Evolutionary conservation across 2,797 vertebrate species (phyloP).

Genomic region (Galaxias olidus): DNA sequence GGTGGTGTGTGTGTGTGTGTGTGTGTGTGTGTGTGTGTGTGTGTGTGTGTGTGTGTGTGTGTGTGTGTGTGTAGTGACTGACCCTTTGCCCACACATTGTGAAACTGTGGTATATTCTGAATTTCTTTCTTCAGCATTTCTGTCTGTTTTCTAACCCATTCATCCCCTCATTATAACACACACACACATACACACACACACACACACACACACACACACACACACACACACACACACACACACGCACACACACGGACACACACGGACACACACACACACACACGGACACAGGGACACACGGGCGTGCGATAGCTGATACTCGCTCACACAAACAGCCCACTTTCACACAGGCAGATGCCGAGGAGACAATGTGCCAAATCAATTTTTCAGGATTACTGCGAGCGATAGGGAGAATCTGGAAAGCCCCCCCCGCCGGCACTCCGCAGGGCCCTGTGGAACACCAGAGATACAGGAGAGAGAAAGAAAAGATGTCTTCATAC

Average conservation of each 20-base stretch:
- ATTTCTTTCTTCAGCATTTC: not conserved
- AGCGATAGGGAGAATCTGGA: constrained; percentile 54
- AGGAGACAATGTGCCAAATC: constrained; percentile 52
- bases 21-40: constrained; percentile 10
- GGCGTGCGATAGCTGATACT: not conserved
- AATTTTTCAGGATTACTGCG: constrained; percentile 61
- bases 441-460: constrained; percentile 41
- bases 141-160: not conserved
- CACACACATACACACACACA: not conserved
- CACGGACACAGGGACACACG: not conserved
- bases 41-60: constrained; percentile 6
- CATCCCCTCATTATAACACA: not conserved
- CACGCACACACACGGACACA: not conserved
- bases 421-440: constrained; percentile 45
- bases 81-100: too few species aligned
- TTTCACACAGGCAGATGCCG: not conserved
- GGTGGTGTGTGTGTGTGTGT: constrained; percentile 34
- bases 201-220: too few species aligned
- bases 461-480: constrained; percentile 8
- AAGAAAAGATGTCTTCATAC: constrained; percentile 7
- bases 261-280: not conserved
- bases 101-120: too few species aligned
- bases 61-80: not conserved
- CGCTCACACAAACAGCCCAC: constrained; percentile 11
- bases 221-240: not conserved